Conservation (phyloP, 2,113 vertebrate genomes). For the Dinomys branickii region DNA sequence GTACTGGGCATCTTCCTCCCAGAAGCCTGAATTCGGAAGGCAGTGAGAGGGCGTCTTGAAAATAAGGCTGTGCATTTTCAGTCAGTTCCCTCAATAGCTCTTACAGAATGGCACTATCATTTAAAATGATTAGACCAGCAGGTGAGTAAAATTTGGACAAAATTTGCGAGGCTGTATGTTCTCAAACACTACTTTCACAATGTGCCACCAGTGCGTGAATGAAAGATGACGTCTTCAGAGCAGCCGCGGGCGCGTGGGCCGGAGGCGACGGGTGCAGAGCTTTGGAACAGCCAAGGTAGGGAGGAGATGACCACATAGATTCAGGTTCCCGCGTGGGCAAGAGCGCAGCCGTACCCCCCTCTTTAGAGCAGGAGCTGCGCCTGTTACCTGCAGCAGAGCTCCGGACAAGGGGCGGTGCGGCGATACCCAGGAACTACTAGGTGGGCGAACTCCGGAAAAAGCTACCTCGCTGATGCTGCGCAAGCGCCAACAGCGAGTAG, state of each 20-base stretch:
- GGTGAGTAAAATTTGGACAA: background rate
- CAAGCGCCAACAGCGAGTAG: background rate
- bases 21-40: background rate
- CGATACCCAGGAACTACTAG: background rate
- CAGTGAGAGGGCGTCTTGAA: background rate
- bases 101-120: background rate
- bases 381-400: slow-evolving; percentile 57
- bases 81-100: background rate
- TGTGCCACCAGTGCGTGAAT: background rate
- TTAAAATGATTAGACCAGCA: background rate
- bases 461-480: background rate
- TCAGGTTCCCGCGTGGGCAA: background rate
- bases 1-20: background rate
- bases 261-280: background rate
- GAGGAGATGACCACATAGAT: background rate
- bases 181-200: background rate
- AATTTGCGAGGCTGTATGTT: background rate
- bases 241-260: background rate
- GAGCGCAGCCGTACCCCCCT: background rate
- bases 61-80: background rate
- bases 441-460: background rate
- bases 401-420: background rate
- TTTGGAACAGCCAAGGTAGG: background rate
- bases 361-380: background rate
- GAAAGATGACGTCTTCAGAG: background rate